phyloP scores from a whole-genome alignment of 2,113 vertebrate genomes.

The Oreochromis niloticus region DNA sequence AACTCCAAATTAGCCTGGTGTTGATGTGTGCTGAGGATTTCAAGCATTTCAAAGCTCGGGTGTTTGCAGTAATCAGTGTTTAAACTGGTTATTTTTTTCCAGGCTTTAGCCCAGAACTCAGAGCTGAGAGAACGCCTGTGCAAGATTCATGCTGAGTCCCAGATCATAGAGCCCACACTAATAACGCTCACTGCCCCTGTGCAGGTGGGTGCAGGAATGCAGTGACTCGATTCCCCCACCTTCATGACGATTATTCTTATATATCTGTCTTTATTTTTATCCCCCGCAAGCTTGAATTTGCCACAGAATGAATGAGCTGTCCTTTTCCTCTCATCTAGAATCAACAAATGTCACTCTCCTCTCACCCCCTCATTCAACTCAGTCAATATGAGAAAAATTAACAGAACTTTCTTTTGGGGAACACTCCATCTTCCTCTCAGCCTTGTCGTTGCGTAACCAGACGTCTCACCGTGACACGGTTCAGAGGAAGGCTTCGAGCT shows the following conservation, averaged over 20 bases:
- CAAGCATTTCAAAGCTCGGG: neutral
- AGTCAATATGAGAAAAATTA: neutral
- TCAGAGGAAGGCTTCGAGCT: neutral
- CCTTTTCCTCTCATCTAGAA: neutral
- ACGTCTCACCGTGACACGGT: neutral
- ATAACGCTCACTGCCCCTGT: constrained; percentile 81
- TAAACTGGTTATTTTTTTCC: constrained; percentile 75
- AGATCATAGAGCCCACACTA: constrained; percentile 83
- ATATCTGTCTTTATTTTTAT: constrained; percentile 21
- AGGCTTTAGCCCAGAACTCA: constrained; percentile 95
- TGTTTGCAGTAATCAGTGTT: constrained; percentile 22
- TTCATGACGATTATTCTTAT: constrained; percentile 13
- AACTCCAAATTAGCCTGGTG: neutral
- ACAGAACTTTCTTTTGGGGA: neutral
- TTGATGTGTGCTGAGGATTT: neutral
- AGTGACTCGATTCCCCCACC: neutral
- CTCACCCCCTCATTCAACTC: neutral
- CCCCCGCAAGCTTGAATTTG: constrained; percentile 13
- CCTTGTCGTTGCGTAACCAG: neutral
- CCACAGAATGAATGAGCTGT: constrained; percentile 35
- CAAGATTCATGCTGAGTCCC: constrained; percentile 95
- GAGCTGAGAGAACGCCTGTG: constrained; percentile 93
- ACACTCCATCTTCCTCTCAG: neutral
- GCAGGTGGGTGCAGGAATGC: constrained; percentile 86
- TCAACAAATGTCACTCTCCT: neutral